phyloP scores from a whole-genome alignment of 2,113 vertebrate genomes.

The Alethe castanea region DNA sequence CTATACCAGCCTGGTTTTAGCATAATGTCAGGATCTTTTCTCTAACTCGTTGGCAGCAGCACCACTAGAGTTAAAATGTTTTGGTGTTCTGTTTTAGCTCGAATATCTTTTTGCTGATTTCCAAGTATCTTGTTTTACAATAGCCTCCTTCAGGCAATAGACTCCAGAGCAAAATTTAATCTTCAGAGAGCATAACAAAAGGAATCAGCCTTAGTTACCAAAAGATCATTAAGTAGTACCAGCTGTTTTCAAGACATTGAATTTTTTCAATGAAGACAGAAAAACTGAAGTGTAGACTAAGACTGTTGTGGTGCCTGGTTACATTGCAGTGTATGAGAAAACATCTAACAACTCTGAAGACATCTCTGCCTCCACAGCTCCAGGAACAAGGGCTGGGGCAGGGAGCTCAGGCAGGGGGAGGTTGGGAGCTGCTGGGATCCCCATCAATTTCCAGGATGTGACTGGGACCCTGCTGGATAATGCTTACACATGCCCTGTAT shows the following conservation, averaged over 20 bases:
- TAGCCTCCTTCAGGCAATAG: conserved; percentile 29
- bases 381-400: background rate
- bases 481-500: background rate
- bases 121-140: conserved; percentile 46
- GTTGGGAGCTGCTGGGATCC: background rate
- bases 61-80: background rate
- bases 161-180: conserved; percentile 42
- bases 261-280: conserved; percentile 20
- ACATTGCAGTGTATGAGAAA: background rate
- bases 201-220: conserved; percentile 37
- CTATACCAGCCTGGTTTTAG: background rate
- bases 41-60: background rate
- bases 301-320: background rate
- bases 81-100: background rate
- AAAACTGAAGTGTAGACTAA: background rate
- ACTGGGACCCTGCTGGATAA: background rate
- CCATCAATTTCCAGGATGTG: background rate
- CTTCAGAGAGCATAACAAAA: conserved; percentile 51
- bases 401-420: background rate
- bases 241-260: conserved; percentile 20
- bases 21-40: background rate
- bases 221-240: conserved; percentile 48
- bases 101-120: conserved; percentile 41
- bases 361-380: background rate
- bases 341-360: background rate